A percentile compares a stretch with the other conserved stretches of the same genome.
Evolutionary conservation across 2,888 invertebrate genomes (phyloP).

Genomic region (Pocota personata): DNA sequence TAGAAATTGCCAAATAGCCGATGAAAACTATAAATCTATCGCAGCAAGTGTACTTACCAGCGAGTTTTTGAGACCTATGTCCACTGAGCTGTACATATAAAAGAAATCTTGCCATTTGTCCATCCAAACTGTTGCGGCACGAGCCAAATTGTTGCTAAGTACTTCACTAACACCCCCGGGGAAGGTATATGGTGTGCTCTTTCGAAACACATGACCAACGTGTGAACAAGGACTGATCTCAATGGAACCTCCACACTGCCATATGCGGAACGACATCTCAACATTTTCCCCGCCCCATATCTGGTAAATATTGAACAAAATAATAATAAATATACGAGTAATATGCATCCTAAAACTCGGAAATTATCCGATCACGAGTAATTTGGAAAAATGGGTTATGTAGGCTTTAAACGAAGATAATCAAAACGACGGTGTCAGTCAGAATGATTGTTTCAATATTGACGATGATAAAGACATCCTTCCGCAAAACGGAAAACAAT

Average conservation of each 20-base stretch:
- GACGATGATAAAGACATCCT: too few relatives aligned
- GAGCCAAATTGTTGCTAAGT: slow-evolving; percentile 93
- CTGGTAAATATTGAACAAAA: slow-evolving; percentile 63
- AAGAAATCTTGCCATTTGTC: slow-evolving; percentile 98
- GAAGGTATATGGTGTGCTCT: slow-evolving; percentile 97
- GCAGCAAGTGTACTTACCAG: slow-evolving; percentile 14
- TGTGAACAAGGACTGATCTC: slow-evolving; percentile 96
- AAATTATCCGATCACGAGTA: too few relatives aligned
- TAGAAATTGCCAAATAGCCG: slow-evolving; percentile 80
- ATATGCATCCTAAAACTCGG: too few relatives aligned
- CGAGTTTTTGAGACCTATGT: slow-evolving; percentile 76
- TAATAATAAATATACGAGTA: not conserved
- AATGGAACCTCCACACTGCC: slow-evolving; percentile 96
- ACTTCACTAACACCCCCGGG: slow-evolving; percentile 93
- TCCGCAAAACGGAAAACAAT: too few relatives aligned
- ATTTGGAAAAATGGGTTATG: too few relatives aligned
- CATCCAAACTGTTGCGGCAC: slow-evolving; percentile 99
- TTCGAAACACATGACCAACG: slow-evolving; percentile 96
- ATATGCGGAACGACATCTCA: slow-evolving; percentile 97
- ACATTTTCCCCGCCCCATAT: slow-evolving; percentile 99
- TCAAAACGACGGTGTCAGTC: too few relatives aligned
- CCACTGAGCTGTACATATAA: slow-evolving; percentile 92
- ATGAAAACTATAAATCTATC: not conserved
- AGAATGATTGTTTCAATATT: too few relatives aligned
- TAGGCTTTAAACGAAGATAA: too few relatives aligned